A percentile compares a stretch with the other conserved stretches of the same genome.
Conservation (phyloP, 2,888 invertebrate species). For the Megastigmus dorsalis region DNA sequence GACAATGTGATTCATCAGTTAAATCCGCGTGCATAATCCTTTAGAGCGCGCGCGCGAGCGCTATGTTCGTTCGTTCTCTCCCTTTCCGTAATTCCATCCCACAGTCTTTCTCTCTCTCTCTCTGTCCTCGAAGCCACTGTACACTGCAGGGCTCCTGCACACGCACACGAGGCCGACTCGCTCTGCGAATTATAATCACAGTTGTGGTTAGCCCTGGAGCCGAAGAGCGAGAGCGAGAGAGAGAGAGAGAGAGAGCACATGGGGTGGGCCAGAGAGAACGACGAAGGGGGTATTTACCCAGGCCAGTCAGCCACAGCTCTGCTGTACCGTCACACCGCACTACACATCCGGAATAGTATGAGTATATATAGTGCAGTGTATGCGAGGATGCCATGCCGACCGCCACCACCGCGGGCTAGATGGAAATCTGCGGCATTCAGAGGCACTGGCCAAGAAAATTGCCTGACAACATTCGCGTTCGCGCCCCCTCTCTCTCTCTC, state of each 20-base stretch:
- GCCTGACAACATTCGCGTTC: constrained; percentile 73
- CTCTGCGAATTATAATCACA: constrained; percentile 74
- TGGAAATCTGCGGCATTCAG: constrained; percentile 74
- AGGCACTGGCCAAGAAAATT: constrained; percentile 75
- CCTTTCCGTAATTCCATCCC: constrained; percentile 24
- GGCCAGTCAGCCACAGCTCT: constrained; percentile 50
- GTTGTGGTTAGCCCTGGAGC: constrained; percentile 70
- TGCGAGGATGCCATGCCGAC: constrained; percentile 16
- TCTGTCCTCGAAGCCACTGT: constrained; percentile 51
- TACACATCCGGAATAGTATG: constrained; percentile 61
- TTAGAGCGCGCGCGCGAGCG: constrained; percentile 65
- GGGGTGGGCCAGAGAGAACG: constrained; percentile 30
- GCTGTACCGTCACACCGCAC: constrained; percentile 36
- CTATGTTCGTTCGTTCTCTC: constrained; percentile 54
- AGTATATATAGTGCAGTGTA: neutral
- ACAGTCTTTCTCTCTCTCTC: constrained; percentile 4
- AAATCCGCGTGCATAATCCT: constrained; percentile 75
- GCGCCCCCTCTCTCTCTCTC: neutral
- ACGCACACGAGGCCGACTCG: constrained; percentile 52
- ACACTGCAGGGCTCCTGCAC: constrained; percentile 51
- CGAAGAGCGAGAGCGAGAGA: constrained; percentile 37
- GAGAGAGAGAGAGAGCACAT: constrained; percentile 35
- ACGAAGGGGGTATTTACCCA: constrained; percentile 65
- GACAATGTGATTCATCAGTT: constrained; percentile 75
- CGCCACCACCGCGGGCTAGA: constrained; percentile 62